Evolutionary conservation across 2,113 vertebrate genomes (phyloP).

Genomic region (Muscicapa adusta): DNA sequence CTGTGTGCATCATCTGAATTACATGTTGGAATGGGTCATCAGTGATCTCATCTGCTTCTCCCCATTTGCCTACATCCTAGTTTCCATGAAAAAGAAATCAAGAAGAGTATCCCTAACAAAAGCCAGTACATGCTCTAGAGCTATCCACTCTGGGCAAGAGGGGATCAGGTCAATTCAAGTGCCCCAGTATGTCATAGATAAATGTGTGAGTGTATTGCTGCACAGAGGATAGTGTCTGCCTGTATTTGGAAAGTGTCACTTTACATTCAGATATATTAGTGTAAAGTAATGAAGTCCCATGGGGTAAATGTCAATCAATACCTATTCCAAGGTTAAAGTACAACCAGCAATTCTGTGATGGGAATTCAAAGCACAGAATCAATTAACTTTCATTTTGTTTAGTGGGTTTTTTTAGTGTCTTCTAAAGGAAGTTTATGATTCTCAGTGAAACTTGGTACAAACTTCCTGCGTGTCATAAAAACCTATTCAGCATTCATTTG

Average conservation of each 20-base stretch:
- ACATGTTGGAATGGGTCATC: background rate
- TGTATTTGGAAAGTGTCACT: background rate
- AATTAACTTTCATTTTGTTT: background rate
- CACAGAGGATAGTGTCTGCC: background rate
- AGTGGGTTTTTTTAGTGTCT: background rate
- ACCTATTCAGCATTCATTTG: background rate
- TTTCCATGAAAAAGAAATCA: background rate
- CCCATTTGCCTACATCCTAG: background rate
- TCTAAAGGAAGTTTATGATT: conserved; percentile 18
- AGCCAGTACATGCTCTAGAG: background rate
- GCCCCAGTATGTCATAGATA: background rate
- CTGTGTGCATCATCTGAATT: background rate
- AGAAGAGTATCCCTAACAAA: background rate
- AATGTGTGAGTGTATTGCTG: background rate
- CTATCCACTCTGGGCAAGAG: background rate
- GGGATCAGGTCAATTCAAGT: background rate
- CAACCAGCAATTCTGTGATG: background rate
- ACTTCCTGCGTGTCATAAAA: background rate
- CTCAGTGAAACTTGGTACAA: background rate
- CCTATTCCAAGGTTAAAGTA: conserved; percentile 47
- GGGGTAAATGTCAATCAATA: conserved; percentile 53
- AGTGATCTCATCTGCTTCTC: background rate
- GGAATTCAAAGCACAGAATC: conserved; percentile 33
- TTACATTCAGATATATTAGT: conserved; percentile 23
- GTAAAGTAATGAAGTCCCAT: conserved; percentile 28